These are phyloP conservation scores for Echinarachnius parma DNA, from an alignment of 53 echinoderm and acorn worm species.

Conservation along the genomic window DNA sequence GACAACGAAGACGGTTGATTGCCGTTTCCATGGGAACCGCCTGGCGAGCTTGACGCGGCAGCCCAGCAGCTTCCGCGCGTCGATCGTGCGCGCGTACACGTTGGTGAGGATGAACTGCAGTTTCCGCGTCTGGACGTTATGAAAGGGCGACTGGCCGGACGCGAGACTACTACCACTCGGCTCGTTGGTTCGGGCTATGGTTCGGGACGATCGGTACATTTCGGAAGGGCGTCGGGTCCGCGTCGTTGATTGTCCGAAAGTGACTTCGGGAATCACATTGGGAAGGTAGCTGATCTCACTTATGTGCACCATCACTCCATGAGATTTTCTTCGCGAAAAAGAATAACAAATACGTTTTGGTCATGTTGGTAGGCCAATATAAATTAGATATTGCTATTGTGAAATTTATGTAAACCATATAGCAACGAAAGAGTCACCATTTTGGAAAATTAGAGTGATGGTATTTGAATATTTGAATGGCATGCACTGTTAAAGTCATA, in stretches of 20 bases:
- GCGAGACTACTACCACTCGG: not conserved
- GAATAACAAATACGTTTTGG: too few species aligned
- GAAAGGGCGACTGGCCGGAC: slow-evolving; percentile 1
- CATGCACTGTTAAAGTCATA: too few species aligned
- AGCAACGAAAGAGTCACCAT: too few species aligned
- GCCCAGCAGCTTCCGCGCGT: slow-evolving; percentile 28
- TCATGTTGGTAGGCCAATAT: too few species aligned
- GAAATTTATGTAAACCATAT: too few species aligned
- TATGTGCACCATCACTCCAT: too few species aligned
- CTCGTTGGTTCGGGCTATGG: not conserved
- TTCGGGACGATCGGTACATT: too few species aligned
- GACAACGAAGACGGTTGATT: slow-evolving; percentile 11
- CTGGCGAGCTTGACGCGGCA: slow-evolving; percentile 10
- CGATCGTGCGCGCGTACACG: slow-evolving; percentile 22
- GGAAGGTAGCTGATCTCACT: slow-evolving; percentile 26
- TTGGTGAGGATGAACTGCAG: slow-evolving; percentile 15
- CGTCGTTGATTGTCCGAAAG: slow-evolving; percentile 29
- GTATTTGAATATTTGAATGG: too few species aligned
- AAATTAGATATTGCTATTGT: too few species aligned
- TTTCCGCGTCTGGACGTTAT: slow-evolving; percentile 10
- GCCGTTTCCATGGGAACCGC: slow-evolving; percentile 11
- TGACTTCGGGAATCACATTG: slow-evolving; percentile 5
- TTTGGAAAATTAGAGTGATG: too few species aligned
- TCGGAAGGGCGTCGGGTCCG: slow-evolving; percentile 1
- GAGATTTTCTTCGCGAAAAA: too few species aligned